Conservation (phyloP, 2,797 vertebrate species). For the Anguilla obscura region DNA sequence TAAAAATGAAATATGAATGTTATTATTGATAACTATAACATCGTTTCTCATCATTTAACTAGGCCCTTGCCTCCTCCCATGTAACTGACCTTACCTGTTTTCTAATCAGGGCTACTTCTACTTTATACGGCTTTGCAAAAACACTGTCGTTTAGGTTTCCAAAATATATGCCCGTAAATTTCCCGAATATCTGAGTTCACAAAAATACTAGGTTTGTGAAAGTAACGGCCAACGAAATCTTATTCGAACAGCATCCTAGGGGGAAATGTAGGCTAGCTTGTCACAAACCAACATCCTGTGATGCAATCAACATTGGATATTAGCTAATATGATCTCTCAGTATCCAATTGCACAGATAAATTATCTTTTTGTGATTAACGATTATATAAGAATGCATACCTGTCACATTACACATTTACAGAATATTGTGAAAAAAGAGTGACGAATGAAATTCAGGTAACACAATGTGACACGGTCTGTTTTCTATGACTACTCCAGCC, state of each 20-base stretch:
- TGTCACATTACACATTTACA: background rate
- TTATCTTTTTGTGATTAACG: no score
- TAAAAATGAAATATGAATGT: background rate
- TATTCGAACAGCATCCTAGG: no score
- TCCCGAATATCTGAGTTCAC: background rate
- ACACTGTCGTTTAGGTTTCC: no score
- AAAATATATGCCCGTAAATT: no score
- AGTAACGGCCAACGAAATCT: background rate
- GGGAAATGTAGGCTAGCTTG: background rate
- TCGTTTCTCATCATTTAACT: background rate
- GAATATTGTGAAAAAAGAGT: background rate
- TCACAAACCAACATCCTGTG: background rate
- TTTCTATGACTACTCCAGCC: background rate
- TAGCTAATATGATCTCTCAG: background rate
- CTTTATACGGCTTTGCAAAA: no score
- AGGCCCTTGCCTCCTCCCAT: background rate
- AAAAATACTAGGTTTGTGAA: background rate
- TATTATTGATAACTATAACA: background rate
- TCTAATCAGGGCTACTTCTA: background rate
- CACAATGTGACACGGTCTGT: background rate
- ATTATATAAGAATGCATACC: no score
- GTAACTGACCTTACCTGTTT: background rate
- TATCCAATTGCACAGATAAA: background rate
- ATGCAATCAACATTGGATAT: background rate
- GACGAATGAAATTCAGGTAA: background rate